Conservation (phyloP, 2,113 vertebrate genomes). For the Castor canadensis region DNA sequence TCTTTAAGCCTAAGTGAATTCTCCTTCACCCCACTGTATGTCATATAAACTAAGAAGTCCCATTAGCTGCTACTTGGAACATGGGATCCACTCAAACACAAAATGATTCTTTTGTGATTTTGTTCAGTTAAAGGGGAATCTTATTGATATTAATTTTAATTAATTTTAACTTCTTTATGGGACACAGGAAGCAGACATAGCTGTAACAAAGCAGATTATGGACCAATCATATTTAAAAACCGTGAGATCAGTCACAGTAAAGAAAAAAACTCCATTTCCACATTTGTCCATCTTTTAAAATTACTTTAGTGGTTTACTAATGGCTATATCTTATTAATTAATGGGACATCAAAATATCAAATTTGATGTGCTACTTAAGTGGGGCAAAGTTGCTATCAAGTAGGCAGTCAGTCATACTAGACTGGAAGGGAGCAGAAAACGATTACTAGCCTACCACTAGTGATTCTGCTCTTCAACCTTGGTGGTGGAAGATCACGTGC, state of each 20-base stretch:
- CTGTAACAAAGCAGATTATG: background rate
- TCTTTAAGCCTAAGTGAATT: background rate
- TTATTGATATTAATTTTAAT: background rate
- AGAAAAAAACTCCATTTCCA: background rate
- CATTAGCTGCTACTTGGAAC: background rate
- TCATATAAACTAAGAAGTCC: background rate
- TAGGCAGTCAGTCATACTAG: background rate
- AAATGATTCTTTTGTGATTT: background rate
- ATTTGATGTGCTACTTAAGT: background rate
- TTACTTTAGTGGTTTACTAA: background rate
- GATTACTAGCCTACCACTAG: rapidly evolving
- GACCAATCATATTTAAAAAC: background rate
- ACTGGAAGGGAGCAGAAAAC: background rate
- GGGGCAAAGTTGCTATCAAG: background rate
- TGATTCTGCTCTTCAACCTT: background rate
- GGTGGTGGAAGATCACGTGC: background rate
- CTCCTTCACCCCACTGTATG: background rate
- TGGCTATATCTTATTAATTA: background rate
- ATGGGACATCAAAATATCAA: background rate
- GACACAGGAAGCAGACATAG: background rate
- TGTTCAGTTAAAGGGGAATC: background rate
- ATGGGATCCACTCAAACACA: background rate
- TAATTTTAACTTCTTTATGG: background rate
- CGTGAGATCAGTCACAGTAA: background rate
- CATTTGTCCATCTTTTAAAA: background rate